These are phyloP conservation scores for Protobothrops mucrosquamatus DNA, from an alignment of 2,113 vertebrate genomes.

Conservation along the genomic window DNA sequence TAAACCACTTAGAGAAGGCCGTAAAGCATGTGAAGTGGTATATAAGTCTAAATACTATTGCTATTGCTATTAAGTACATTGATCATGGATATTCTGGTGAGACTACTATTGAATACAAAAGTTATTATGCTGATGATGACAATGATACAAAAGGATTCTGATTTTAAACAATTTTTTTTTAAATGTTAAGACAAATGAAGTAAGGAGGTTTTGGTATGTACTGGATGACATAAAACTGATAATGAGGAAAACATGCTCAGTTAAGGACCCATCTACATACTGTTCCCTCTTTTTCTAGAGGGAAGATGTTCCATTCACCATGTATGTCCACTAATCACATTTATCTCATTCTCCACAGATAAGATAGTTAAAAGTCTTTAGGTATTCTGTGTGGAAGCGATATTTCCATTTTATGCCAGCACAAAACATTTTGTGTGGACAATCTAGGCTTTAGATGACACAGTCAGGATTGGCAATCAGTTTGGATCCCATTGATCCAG, in stretches of 20 bases:
- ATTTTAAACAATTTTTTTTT: background rate
- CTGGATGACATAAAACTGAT: constrained; percentile 2
- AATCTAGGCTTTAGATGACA: background rate
- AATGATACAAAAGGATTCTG: background rate
- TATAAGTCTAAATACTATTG: too few relatives aligned
- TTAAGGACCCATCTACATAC: background rate
- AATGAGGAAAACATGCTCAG: constrained; percentile 2
- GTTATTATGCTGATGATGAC: background rate
- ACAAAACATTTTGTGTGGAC: background rate
- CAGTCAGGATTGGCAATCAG: background rate
- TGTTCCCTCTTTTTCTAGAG: background rate
- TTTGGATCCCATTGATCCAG: background rate
- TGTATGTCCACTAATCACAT: background rate
- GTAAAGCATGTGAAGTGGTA: too few relatives aligned
- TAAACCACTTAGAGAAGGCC: too few relatives aligned
- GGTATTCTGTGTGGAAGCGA: background rate
- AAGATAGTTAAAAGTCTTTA: background rate
- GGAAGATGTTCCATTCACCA: background rate
- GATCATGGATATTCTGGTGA: background rate
- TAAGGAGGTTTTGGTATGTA: background rate
- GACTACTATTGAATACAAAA: background rate
- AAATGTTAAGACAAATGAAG: background rate
- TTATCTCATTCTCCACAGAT: background rate
- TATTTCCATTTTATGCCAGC: background rate
- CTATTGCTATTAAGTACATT: background rate